A percentile compares a stretch with the other conserved stretches of the same genome.
phyloP scores from a whole-genome alignment of 2,113 vertebrate species.

The Callocephalon fimbriatum region DNA sequence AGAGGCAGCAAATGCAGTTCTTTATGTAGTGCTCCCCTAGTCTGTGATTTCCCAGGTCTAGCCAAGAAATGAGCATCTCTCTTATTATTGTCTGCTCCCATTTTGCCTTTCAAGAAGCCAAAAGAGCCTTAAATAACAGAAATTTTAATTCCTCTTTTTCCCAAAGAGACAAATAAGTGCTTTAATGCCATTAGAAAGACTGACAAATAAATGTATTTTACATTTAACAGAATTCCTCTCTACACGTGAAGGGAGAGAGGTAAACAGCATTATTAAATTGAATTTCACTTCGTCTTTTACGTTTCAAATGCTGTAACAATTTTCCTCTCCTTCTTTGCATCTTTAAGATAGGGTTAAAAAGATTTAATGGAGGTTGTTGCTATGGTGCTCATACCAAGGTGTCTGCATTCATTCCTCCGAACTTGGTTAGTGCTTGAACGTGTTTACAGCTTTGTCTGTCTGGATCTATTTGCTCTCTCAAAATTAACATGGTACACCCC shows the following conservation, averaged over 20 bases:
- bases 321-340: not conserved
- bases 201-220: not conserved
- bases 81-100: not conserved
- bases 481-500: not conserved
- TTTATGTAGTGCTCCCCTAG: not conserved
- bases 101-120: not conserved
- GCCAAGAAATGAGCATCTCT: not conserved
- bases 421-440: not conserved
- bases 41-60: not conserved
- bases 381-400: constrained; percentile 19
- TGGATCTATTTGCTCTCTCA: not conserved
- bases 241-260: not conserved
- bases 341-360: not conserved
- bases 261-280: not conserved
- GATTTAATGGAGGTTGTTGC: constrained; percentile 27
- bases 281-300: not conserved
- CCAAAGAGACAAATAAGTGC: not conserved
- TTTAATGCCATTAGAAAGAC: not conserved
- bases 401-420: not conserved
- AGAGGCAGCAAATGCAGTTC: not conserved
- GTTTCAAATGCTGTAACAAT: not conserved
- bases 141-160: not conserved
- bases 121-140: not conserved
- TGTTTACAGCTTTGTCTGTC: constrained; percentile 10
- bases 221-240: not conserved